A percentile compares a stretch with the other conserved stretches of the same genome.
Conservation (phyloP, 1,140 invertebrate genomes). For the Diorhabda elongata region DNA sequence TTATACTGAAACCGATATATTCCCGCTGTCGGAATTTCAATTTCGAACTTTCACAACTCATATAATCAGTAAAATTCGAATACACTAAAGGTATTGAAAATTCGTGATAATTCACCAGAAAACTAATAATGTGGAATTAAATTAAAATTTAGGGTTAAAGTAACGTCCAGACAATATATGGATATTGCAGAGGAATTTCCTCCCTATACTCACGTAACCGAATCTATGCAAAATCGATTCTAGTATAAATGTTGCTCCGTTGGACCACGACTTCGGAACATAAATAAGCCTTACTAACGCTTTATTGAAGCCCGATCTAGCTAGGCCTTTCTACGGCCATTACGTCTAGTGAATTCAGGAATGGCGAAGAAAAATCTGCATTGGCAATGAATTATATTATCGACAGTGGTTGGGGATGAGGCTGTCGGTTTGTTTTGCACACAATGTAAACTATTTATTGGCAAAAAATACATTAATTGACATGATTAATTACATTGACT, state of each 20-base stretch:
- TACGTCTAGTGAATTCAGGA: conserved; percentile 8
- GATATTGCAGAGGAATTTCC: background rate
- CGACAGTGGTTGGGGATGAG: background rate
- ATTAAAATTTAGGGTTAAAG: background rate
- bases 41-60: too few relatives aligned
- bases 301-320: conserved; percentile 5
- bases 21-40: too few relatives aligned
- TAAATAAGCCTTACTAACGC: conserved; percentile 11
- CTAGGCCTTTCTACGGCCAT: conserved; percentile 5
- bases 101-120: background rate
- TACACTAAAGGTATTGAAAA: background rate
- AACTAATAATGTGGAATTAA: conserved; percentile 3
- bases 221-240: background rate
- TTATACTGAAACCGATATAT: too few relatives aligned
- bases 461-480: too few relatives aligned
- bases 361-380: conserved; percentile 2
- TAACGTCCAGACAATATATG: background rate
- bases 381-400: background rate
- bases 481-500: too few relatives aligned
- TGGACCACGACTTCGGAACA: background rate
- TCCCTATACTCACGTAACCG: background rate
- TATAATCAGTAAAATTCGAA: too few relatives aligned
- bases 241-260: conserved; percentile 1
- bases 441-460: background rate
- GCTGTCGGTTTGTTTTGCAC: background rate